Evolutionary conservation across 2,888 invertebrate genomes (phyloP), one percentile per base, ranked within the genome.

Genomic region (Aethes cnicana): DNA sequence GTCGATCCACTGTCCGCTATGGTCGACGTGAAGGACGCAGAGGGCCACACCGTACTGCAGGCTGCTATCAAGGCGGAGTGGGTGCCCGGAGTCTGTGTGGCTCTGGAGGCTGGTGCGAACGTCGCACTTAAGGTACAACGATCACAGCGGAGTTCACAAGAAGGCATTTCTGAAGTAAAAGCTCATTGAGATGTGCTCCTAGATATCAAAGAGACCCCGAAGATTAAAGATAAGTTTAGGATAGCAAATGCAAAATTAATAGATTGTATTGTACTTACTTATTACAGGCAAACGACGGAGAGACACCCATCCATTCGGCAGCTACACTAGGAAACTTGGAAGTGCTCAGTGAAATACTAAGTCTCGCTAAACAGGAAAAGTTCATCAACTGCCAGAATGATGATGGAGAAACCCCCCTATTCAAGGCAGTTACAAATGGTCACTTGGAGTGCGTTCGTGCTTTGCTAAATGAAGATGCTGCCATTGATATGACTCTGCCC

Each of bases 221-320:
- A n/a, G n/a, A n/a, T n/a, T n/a, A n/a, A n/a, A n/a, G n/a, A n/a
- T n/a, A n/a, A n/a, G n/a, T n/a, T n/a, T n/a, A n/a, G n/a, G n/a
- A n/a, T n/a, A n/a, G n/a, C n/a, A n/a, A n/a, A n/a, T n/a, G n/a
- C n/a, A n/a, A n/a, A n/a, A n/a, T n/a, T n/a, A n/a, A n/a, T n/a
- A n/a, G n/a, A n/a, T n/a, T n/a, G n/a, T n/a, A n/a, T n/a, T 35
- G n/a, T 14, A 33, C 23, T n/a, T 18, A 6, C 28, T 36, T 12
- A 4, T 72, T 72, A 46, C 62, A 88, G 88, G 88, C 86, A 41
- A 82, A 86, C 9, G 84, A 90, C 20, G 89, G 87, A 6, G 85
- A 90, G 64, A 91, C 91, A 3, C 88, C 91, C 3, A 77, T 91
- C 2, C 92, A 92, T 64, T 83, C 91, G 18, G 91, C 91, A 36